Conservation (phyloP, 92 coral and sea anemone genomes). For the Metridium senile region DNA sequence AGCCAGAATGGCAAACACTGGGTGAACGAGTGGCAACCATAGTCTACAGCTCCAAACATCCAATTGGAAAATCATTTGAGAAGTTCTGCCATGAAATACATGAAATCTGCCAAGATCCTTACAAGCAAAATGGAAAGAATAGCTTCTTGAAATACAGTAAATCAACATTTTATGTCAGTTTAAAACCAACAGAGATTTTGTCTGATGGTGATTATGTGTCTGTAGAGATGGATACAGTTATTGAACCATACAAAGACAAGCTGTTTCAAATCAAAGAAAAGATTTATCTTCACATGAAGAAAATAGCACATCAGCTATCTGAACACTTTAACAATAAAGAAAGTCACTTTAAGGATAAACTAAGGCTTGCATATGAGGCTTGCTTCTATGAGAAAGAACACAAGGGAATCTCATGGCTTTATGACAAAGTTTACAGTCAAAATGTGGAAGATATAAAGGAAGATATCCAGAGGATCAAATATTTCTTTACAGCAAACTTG, state of each 20-base stretch:
- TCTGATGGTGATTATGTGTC: slow-evolving; percentile 10
- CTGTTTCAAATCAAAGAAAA: slow-evolving; percentile 35
- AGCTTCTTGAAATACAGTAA: not conserved
- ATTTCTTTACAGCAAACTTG: slow-evolving; percentile 64
- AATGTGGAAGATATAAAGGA: slow-evolving; percentile 52
- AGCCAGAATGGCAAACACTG: slow-evolving; percentile 92
- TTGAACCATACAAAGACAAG: slow-evolving; percentile 43
- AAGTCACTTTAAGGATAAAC: slow-evolving; percentile 55
- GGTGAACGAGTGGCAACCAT: slow-evolving; percentile 83
- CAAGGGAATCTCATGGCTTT: slow-evolving; percentile 66
- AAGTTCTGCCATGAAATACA: slow-evolving; percentile 55
- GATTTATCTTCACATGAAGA: slow-evolving; percentile 45
- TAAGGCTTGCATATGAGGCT: slow-evolving; percentile 88
- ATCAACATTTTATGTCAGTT: slow-evolving; percentile 14
- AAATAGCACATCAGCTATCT: slow-evolving; percentile 56
- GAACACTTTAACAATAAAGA: slow-evolving; percentile 70
- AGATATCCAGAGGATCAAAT: slow-evolving; percentile 61
- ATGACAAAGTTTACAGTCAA: slow-evolving; percentile 66
- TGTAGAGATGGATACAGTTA: slow-evolving; percentile 52
- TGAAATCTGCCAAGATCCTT: slow-evolving; percentile 56
- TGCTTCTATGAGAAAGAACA: slow-evolving; percentile 73
- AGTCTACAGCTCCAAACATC: slow-evolving; percentile 77
- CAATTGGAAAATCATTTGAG: slow-evolving; percentile 68
- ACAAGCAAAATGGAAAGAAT: slow-evolving; percentile 31
- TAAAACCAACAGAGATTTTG: slow-evolving; percentile 1